Percentiles rank a stretch among this genome's conserved stretches.
phyloP scores from a whole-genome alignment of 2,888 invertebrate species.

The Synergus umbraculus region DNA sequence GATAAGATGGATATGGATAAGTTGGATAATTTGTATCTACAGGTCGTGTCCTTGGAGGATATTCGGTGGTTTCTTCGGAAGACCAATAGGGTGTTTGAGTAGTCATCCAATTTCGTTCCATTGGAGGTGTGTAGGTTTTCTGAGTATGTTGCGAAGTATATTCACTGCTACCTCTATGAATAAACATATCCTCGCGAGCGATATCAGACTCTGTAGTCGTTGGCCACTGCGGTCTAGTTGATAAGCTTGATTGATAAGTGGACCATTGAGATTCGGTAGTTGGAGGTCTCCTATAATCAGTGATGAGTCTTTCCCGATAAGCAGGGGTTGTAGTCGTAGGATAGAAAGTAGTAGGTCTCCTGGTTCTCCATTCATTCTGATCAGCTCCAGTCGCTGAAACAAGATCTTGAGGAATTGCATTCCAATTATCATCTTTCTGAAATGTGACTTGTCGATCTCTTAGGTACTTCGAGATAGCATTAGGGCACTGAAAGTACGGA shows the following conservation, averaged over 20 bases:
- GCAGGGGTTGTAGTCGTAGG: conserved; percentile 47
- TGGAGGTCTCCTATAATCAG: conserved; percentile 1
- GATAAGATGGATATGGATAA: conserved; percentile 36
- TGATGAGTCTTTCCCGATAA: conserved; percentile 48
- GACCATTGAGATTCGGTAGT: conserved; percentile 44
- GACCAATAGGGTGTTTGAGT: conserved; percentile 18
- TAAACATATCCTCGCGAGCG: conserved; percentile 38
- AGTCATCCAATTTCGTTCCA: conserved; percentile 42
- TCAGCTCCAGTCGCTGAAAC: conserved; percentile 42
- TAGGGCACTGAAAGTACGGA: conserved; percentile 69
- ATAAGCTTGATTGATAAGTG: conserved; percentile 43
- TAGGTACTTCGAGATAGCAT: conserved; percentile 64
- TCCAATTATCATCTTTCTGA: conserved; percentile 68
- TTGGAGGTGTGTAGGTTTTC: conserved; percentile 29
- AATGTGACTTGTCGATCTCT: conserved; percentile 60
- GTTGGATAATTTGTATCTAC: conserved; percentile 35
- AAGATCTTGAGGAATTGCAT: conserved; percentile 56
- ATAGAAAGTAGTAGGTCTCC: conserved; percentile 26
- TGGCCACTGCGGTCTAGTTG: not conserved
- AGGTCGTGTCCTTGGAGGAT: conserved; percentile 34
- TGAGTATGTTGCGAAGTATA: not conserved
- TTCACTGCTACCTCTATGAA: not conserved
- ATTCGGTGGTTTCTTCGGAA: not conserved
- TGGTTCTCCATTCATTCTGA: conserved; percentile 40
- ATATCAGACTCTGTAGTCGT: conserved; percentile 49